Base-by-base conservation (phyloP, 2,113 vertebrate species). In the Lagopus muta region DNA sequence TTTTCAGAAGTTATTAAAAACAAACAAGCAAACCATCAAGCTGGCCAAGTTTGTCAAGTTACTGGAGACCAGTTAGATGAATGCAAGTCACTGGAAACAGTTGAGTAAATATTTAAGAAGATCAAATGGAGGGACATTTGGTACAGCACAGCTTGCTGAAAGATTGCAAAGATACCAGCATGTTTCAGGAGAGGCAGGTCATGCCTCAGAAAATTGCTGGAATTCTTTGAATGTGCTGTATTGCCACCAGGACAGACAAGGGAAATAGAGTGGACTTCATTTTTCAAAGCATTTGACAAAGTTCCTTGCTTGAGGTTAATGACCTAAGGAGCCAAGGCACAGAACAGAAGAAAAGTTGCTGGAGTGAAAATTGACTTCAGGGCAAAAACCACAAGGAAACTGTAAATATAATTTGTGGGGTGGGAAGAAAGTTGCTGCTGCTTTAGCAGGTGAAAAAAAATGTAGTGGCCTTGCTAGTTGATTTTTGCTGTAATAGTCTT, bases 281-380 rank as follows among this genome's bases (percentile, higher is more conserved):
- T 93, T 96, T 96, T 97, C 71, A 93, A 96, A 96, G 96, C 82
- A 73, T 79, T 91, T 93, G 77, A 91, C 74, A 93, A 97, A 96
- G 82, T 88, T 79, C 67, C 55, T 91, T 75, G 27, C 87, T 95
- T 74, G 89, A 94, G 92, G 95, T 97, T 95, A 96, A 96, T 92
- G 82, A 90, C 82, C 96, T 93, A 90, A 95, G 91, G 82, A 95
- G 42, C 84, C 58, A 71, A 95, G 91, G 58, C 69, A 75, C 64
- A 70, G 94, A 95, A 94, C 58, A 97, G 65, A 94, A 92, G 85
- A 87, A 92, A 96, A 88, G 75, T 93, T 79, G 79, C 94, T 36
- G 66, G 80, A 83, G 81, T 97, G 79, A 96, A 96, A 97, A 97
- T 82, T 93, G 86, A 95, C 82, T 97, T 97, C 82, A 89, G 94